Conservation (phyloP, 2,113 vertebrate species). For the Notechis scutatus region DNA sequence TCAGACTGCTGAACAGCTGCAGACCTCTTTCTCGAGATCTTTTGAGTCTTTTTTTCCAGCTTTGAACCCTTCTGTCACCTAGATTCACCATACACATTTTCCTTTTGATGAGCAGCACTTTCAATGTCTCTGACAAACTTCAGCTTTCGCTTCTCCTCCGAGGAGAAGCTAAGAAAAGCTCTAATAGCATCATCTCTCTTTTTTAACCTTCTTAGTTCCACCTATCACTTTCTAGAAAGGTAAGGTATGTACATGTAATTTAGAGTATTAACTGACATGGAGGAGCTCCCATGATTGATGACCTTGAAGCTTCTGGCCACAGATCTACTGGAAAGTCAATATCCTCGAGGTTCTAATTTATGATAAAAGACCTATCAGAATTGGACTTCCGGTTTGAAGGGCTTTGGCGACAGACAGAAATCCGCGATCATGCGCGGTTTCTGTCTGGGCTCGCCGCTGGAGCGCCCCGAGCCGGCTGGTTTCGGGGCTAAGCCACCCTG, state of each 20-base stretch:
- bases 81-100: background rate
- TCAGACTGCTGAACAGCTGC: background rate
- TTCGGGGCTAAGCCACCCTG: too few species aligned
- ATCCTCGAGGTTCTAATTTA: background rate
- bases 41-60: background rate
- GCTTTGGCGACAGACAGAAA: too few species aligned
- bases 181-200: background rate
- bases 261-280: background rate
- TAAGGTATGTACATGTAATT: background rate
- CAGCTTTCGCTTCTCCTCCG: background rate
- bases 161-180: background rate
- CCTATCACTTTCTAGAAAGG: background rate
- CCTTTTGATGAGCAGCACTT: background rate
- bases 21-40: background rate
- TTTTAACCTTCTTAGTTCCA: background rate
- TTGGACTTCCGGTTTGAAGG: too few species aligned
- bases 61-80: background rate
- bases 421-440: too few species aligned
- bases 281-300: background rate
- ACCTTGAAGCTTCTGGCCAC: background rate
- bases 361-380: background rate
- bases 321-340: background rate
- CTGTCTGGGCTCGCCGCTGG: too few species aligned
- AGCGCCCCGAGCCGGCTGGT: too few species aligned
- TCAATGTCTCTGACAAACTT: background rate